A percentile compares a stretch with the other conserved stretches of the same genome.
Evolutionary conservation across 2,797 vertebrate species (phyloP).

Genomic region (Xenopus petersii): DNA sequence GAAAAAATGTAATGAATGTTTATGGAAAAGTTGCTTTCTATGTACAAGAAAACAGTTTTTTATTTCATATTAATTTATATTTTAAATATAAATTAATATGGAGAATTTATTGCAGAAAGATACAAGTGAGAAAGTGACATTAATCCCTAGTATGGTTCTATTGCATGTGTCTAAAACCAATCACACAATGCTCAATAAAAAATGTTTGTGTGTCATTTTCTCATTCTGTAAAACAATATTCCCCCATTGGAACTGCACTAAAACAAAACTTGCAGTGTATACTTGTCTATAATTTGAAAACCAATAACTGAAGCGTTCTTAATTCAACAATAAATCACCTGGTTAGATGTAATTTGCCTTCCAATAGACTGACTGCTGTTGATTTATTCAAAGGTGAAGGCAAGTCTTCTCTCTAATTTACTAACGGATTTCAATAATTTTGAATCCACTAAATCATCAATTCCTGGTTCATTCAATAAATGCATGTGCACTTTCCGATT

Average conservation of each 20-base stretch:
- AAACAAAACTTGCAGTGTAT: slow-evolving; percentile 29
- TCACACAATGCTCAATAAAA: not conserved
- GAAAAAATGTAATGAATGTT: too few species aligned
- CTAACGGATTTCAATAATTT: slow-evolving; percentile 68
- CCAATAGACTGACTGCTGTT: slow-evolving; percentile 61
- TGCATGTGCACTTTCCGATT: slow-evolving; percentile 68
- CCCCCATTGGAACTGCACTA: slow-evolving; percentile 12
- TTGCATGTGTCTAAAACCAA: too few species aligned
- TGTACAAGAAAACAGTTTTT: too few species aligned
- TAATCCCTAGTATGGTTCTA: too few species aligned
- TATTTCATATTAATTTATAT: too few species aligned
- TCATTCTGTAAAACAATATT: slow-evolving; percentile 20
- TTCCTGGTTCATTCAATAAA: slow-evolving; percentile 75
- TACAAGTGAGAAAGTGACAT: too few species aligned
- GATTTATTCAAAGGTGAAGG: slow-evolving; percentile 66
- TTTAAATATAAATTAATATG: too few species aligned
- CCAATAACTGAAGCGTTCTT: slow-evolving; percentile 53
- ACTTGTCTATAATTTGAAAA: slow-evolving; percentile 51
- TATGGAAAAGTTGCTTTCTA: too few species aligned
- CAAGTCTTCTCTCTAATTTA: slow-evolving; percentile 66
- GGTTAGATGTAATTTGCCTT: slow-evolving; percentile 67
- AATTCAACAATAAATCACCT: slow-evolving; percentile 64
- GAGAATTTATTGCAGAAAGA: too few species aligned
- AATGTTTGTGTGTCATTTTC: not conserved
- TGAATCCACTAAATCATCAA: slow-evolving; percentile 65